phyloP scores from a whole-genome alignment of 2,113 vertebrate genomes.

The Progne subis region DNA sequence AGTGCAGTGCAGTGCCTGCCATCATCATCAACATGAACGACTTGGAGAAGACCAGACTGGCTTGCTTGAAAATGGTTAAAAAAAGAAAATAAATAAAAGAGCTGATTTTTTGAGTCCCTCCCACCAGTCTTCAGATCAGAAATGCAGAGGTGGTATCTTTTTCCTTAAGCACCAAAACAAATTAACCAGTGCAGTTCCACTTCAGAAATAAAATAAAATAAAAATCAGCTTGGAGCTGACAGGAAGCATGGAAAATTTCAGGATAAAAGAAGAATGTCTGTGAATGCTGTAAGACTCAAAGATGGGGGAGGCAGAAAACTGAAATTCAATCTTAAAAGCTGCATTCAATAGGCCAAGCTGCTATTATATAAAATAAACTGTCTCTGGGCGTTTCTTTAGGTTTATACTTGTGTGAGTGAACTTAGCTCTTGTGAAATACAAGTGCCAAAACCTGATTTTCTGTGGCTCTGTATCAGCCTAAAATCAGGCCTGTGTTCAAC shows the following conservation, averaged over 20 bases:
- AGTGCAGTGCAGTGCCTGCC: neutral
- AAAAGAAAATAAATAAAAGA: neutral
- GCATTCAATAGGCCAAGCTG: neutral
- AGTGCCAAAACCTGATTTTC: neutral
- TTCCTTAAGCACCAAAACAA: constrained; percentile 60
- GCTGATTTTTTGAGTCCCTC: constrained; percentile 15
- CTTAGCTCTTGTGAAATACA: neutral
- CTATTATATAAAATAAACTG: neutral
- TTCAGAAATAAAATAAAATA: constrained; percentile 26
- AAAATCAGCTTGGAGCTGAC: constrained; percentile 14
- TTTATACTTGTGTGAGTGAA: neutral
- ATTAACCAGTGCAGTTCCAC: constrained; percentile 56
- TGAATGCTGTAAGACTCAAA: neutral
- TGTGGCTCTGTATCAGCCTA: neutral
- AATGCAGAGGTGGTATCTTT: constrained; percentile 47
- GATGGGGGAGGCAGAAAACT: neutral
- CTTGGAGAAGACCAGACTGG: neutral
- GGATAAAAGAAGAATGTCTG: constrained; percentile 23
- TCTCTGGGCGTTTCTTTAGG: neutral
- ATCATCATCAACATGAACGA: fast-evolving
- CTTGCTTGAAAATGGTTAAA: neutral
- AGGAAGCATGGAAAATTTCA: constrained; percentile 35
- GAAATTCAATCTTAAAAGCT: constrained; percentile 11
- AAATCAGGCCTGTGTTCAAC: neutral
- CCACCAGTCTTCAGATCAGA: constrained; percentile 36